Base-by-base conservation (phyloP, 2,113 vertebrate species). In the Antidorcas marsupialis region DNA sequence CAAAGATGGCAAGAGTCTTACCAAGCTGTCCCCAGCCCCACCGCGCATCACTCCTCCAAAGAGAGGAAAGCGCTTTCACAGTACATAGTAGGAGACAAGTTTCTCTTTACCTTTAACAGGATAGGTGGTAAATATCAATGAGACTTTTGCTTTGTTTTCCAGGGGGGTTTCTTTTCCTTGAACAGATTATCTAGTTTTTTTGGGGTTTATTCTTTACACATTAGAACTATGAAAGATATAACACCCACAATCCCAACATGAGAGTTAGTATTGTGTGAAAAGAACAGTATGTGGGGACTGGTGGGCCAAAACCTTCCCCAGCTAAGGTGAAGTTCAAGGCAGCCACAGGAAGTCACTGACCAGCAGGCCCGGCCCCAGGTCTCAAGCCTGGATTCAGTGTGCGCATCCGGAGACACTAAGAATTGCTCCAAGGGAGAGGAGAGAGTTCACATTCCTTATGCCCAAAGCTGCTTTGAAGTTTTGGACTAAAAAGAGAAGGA, bases 391-490 rank as follows among this genome's bases (percentile, higher is more conserved):
- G 91, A 94, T 94, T 95, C 60, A 53, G 47, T 67, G 60, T 83
- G 76, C 1, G 15, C 59, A 85, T 97, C 95, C 50, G n/a, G 97
- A 64, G 62, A 67, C 28, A 50, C 62, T 30, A 82, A 98, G 97
- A 74, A 83, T 7, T 74, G 30, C 95, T 98, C 47, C 90, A 53
- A 96, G 95, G 86, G 82, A 87, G 74, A 95, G 14, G 8, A 45
- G 91, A 23, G 6, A 52, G 89, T 21, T 97, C 50, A 11, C 94
- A 92, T 93, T 96, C 57, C 89, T 86, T 96, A 97, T 97, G 95
- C 98, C 98, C 96, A 97, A 92, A 98, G 97, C 91, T 15, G 27
- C 95, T 98, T 97, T 98, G 95, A 99, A 98, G 91, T 87, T 93
- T 43, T 25, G 25, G 74, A 95, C 92, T 98, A 97, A 97, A 98